Base-by-base conservation (phyloP, 92 coral and sea anemone species). In the Diadumene lineata region DNA sequence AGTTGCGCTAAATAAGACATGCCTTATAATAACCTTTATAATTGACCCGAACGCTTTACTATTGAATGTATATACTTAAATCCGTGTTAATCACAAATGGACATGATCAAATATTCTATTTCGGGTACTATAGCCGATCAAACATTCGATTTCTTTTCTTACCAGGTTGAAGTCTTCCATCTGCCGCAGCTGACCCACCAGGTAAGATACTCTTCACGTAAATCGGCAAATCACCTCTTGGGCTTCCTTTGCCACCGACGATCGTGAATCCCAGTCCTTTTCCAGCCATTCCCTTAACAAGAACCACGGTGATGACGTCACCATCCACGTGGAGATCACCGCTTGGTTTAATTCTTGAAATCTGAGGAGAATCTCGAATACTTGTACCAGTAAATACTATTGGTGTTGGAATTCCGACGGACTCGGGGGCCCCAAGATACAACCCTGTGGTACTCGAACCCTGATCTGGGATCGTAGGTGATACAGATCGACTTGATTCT, bases 231-330 rank as follows among this genome's bases (percentile, higher is more conserved):
- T 90, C 94, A 18, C 99, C 99, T 68, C 87, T 84, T 0, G 94
- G 84, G 19, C 96, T 92, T 9, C 88, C 97, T 67, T 83, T 84
- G 28, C 99, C 99, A 27, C 99, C 99, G 1, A 96, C 99, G 55
- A 96, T 96, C 29, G 99, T 96, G 61, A 96, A 96, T 21, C 99
- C 99, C 61, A 96, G 91, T 21, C 97, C 93, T 60, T 86, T 96
- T 2, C 93, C 94, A 60, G 85, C 90, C 81, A 91, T 82, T 18
- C 99, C 99, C 62, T 96, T 96, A 19, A 88, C 96, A 23, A 96
- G 70, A 0, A 92, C 97, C 0, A 96, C 84, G 1, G 97, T 91
- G 22, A 91, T 73, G 34, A 91, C 56, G 60, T 82, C 85, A 34
- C 78, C 83, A 60, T 88, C 56, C 18, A 51, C 43, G 28, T 72